phyloP scores from a whole-genome alignment of 1,140 invertebrate genomes.

The Lucilia sericata region DNA sequence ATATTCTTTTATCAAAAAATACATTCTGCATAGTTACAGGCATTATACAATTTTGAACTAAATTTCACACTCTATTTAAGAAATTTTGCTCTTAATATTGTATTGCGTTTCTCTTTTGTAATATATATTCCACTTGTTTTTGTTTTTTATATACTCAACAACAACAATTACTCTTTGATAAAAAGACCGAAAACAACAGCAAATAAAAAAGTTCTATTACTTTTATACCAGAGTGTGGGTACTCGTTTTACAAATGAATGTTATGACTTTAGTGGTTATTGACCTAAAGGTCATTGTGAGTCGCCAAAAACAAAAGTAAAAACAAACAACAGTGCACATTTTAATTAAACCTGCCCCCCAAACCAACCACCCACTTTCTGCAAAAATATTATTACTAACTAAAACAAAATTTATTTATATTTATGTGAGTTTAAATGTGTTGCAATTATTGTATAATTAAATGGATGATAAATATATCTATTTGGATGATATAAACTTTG shows the following conservation, averaged over 20 bases:
- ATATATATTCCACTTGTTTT: not conserved
- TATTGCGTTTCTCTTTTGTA: not conserved
- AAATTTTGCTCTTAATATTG: not conserved
- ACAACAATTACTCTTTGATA: constrained; percentile 17
- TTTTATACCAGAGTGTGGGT: not conserved
- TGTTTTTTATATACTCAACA: not conserved
- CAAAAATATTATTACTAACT: not conserved
- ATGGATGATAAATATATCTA: no score
- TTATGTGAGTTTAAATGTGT: no score
- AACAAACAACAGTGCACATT: not conserved
- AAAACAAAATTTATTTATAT: no score
- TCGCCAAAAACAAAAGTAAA: not conserved
- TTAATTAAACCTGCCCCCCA: not conserved
- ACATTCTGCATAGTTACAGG: no score
- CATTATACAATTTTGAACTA: no score
- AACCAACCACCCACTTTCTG: not conserved
- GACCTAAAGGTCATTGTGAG: constrained; percentile 10
- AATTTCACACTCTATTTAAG: not conserved
- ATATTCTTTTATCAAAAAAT: no score
- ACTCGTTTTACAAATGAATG: not conserved
- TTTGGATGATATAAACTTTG: no score
- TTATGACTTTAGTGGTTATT: constrained; percentile 15
- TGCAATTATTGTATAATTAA: no score
- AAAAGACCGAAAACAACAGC: not conserved
- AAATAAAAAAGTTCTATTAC: not conserved